Evolutionary conservation across 92 coral and sea anemone species (phyloP).

Genomic region (Epizoanthus scotinus): DNA sequence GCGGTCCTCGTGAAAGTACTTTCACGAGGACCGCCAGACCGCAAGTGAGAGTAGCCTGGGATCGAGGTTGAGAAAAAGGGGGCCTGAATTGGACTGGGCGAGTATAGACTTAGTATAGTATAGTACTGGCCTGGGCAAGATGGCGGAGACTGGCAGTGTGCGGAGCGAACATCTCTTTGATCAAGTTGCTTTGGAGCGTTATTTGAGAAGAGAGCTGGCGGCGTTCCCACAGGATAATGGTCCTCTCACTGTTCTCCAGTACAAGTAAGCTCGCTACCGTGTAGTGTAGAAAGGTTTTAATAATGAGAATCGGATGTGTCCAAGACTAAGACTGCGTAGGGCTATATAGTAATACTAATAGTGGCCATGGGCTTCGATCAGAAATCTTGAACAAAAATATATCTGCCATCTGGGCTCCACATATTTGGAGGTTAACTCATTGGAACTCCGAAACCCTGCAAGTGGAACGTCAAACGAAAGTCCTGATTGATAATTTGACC

Average conservation of each 20-base stretch:
- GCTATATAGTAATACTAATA: no score
- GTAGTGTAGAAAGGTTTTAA: neutral
- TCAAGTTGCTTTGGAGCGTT: constrained; percentile 60
- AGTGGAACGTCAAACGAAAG: no score
- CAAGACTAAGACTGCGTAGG: neutral
- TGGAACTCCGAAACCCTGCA: no score
- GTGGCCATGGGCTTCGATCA: neutral
- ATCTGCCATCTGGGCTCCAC: neutral
- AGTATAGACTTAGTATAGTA: no score
- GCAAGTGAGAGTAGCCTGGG: no score
- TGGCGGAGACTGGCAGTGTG: constrained; percentile 65
- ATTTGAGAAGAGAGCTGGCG: constrained; percentile 52
- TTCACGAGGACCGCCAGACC: no score
- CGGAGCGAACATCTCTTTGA: constrained; percentile 80
- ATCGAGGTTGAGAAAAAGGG: no score
- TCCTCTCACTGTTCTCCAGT: constrained; percentile 66
- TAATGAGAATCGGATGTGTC: no score
- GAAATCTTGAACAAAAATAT: neutral
- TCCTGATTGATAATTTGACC: no score
- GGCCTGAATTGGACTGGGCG: no score
- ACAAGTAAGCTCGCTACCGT: constrained; percentile 61
- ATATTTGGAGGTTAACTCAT: no score
- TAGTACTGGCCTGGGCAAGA: constrained; percentile 35
- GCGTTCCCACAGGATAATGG: constrained; percentile 62
- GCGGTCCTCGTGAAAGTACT: no score